Evolutionary conservation across 1,140 invertebrate genomes (phyloP).

Genomic region (Trichomalopsis sarcophagae): DNA sequence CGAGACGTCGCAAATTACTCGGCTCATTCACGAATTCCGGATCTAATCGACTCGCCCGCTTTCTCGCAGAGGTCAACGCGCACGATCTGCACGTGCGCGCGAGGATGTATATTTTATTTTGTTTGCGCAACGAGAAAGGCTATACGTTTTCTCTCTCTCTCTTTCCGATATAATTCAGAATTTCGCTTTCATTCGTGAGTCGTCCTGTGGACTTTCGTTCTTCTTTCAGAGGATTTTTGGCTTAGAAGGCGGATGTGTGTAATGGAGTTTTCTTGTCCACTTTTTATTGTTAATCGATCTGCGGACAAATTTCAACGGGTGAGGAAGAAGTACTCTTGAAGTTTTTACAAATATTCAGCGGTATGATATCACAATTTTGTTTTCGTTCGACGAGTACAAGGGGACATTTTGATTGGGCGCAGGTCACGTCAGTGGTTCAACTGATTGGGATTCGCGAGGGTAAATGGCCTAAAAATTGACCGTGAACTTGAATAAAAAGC

Average conservation of each 20-base stretch:
- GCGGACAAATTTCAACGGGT: no score
- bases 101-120: not conserved
- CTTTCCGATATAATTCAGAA: not conserved
- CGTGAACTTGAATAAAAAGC: slow-evolving; percentile 14
- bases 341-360: no score
- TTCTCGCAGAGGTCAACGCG: not conserved
- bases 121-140: not conserved
- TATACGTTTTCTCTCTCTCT: not conserved
- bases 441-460: not conserved
- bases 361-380: not conserved
- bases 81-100: not conserved
- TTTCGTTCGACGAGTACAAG: not conserved
- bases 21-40: not conserved
- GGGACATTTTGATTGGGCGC: not conserved
- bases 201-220: not conserved
- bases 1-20: not conserved
- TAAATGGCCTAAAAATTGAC: slow-evolving; percentile 24
- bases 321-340: no score
- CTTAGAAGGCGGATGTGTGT: no score
- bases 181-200: not conserved
- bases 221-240: not conserved
- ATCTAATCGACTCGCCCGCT: not conserved
- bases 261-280: no score
- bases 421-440: not conserved
- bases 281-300: no score